Evolutionary conservation across 2,888 invertebrate genomes (phyloP).

Genomic region (Chymomyza caudatula): DNA sequence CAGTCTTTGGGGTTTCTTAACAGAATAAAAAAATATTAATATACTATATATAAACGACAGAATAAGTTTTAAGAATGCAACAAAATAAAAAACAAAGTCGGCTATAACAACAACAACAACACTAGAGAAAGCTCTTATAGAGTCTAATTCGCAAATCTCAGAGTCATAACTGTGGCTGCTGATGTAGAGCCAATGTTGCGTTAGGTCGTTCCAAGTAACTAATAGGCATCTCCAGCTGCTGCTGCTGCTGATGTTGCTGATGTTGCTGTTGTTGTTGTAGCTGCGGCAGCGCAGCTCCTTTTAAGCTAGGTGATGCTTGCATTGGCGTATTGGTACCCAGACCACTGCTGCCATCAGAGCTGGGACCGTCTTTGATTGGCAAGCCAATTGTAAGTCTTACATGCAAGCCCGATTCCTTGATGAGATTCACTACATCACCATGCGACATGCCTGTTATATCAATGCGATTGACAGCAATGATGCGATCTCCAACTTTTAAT

Average conservation of each 20-base stretch:
- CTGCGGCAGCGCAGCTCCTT: conserved; percentile 60
- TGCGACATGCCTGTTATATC: conserved; percentile 95
- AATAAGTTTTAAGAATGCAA: not conserved
- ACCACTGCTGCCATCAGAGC: conserved; percentile 54
- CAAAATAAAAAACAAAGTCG: conserved; percentile 5
- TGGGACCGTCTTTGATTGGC: conserved; percentile 73
- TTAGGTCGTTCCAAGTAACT: conserved; percentile 62
- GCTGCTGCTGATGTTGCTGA: conserved; percentile 24
- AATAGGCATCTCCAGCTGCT: conserved; percentile 40
- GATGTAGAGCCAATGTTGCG: conserved; percentile 64
- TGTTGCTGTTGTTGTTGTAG: conserved; percentile 48
- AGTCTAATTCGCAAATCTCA: conserved; percentile 77
- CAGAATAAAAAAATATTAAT: conserved; percentile 23
- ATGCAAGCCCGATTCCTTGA: conserved; percentile 95
- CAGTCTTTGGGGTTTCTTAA: conserved; percentile 68
- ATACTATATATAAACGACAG: not conserved
- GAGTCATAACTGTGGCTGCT: conserved; percentile 78
- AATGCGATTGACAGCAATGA: conserved; percentile 95
- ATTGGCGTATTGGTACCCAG: conserved; percentile 65
- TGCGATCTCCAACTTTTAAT: conserved; percentile 95
- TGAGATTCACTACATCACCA: conserved; percentile 97
- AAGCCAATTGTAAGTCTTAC: conserved; percentile 89
- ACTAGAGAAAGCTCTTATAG: conserved; percentile 76
- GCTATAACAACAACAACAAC: conserved; percentile 2
- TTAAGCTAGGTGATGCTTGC: conserved; percentile 50